phyloP scores from a whole-genome alignment of 1,140 invertebrate species.

The Papilio helenus region DNA sequence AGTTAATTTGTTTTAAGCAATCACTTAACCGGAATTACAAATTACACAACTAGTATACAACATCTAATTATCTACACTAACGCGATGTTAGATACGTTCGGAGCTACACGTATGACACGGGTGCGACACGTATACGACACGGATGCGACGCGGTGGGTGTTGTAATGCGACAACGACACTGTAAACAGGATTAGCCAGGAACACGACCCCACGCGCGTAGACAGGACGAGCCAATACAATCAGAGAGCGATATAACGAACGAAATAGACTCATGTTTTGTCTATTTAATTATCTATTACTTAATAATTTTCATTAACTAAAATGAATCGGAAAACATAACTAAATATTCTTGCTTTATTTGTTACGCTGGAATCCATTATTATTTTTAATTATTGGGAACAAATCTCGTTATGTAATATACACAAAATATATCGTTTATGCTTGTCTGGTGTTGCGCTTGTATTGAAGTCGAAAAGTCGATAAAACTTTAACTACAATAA shows the following conservation, averaged over 20 bases:
- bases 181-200: constrained; percentile 74
- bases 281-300: not conserved
- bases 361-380: too few relatives aligned
- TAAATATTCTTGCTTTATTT: too few relatives aligned
- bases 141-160: constrained; percentile 60
- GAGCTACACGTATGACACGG: not conserved
- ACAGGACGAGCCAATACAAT: constrained; percentile 76
- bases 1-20: not conserved
- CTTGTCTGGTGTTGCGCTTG: too few relatives aligned
- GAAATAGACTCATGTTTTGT: constrained; percentile 6
- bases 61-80: constrained; percentile 25
- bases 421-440: too few relatives aligned
- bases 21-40: too few relatives aligned
- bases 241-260: constrained; percentile 36
- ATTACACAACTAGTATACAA: not conserved
- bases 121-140: constrained; percentile 50
- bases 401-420: too few relatives aligned
- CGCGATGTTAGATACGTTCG: constrained; percentile 43
- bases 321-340: too few relatives aligned
- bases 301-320: too few relatives aligned
- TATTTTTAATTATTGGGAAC: too few relatives aligned
- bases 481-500: too few relatives aligned
- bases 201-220: constrained; percentile 76
- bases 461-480: too few relatives aligned
- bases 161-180: constrained; percentile 71